Evolutionary conservation across 1,140 invertebrate species (phyloP), one percentile per base, ranked within the genome.

Genomic region (Ceratitis capitata): DNA sequence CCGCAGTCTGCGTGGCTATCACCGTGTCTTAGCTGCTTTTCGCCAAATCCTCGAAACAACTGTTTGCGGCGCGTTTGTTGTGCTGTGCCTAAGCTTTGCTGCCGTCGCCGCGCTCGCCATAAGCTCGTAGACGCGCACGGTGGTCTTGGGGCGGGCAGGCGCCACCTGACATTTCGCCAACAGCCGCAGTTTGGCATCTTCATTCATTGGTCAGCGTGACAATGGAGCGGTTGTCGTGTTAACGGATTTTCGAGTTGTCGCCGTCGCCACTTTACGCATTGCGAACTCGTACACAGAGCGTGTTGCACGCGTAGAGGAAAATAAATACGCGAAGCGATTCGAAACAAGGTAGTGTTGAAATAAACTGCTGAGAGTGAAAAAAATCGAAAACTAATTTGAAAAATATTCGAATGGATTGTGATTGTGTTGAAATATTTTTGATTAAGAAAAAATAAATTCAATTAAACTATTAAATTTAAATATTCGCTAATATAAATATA

Each of bases 131-230:
- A 35, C 23, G 12, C 16, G 5, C 69, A 45, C 19, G 12, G 42
- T 51, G n/a, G n/a, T n/a, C n/a, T 56, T 45, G 45, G 61, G 61
- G 42, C 53, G 78, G 32, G 51, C 64, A 56, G 82, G 82, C 85
- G 85, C 85, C 85, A 86, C 85, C 85, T 88, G 89, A 89, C 89
- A 88, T 89, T 88, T 89, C 82, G 88, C 87, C 88, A 89, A 91
- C 88, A 89, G 88, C 87, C 86, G 84, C 87, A 86, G 86, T 85
- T 86, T 84, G 45, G 51, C 82, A 85, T 86, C 87, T 86, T 87
- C 90, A 91, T 91, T 91, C 90, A 90, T 87, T 89, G 90, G 90
- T 91, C 90, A 91, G 90, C 90, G 88, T 87, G 88, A 89, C 90
- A 89, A 89, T 88, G 86, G 87, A 89, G 88, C 89, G 89, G 90